Conservation (phyloP, 2,888 invertebrate species). For the Cynaeus angustus region DNA sequence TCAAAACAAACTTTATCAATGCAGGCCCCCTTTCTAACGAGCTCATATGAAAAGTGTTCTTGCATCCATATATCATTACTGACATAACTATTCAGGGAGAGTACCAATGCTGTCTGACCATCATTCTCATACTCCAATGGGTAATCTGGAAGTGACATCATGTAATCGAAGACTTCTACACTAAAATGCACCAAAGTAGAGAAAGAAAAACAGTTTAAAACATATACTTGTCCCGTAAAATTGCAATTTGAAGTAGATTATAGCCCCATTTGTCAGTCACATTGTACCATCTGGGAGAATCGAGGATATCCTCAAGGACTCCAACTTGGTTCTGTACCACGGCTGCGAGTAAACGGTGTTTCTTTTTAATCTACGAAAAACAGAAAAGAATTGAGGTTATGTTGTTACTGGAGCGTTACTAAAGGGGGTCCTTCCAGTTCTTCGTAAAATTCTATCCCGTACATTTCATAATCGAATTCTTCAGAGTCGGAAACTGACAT, state of each 20-base stretch:
- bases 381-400: not conserved
- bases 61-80: not conserved
- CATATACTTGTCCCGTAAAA: conserved; percentile 13
- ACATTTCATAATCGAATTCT: not conserved
- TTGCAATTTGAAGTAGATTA: conserved; percentile 22
- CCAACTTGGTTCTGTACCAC: conserved; percentile 17
- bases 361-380: conserved; percentile 9
- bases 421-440: not conserved
- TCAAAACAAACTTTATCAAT: not conserved
- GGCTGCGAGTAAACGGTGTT: conserved; percentile 2
- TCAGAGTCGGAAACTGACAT: too few relatives aligned
- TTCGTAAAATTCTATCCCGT: not conserved
- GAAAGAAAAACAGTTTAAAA: not conserved
- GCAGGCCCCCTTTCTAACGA: not conserved
- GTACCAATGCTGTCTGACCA: not conserved
- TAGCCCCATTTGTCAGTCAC: conserved; percentile 5
- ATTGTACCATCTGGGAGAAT: conserved; percentile 19
- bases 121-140: conserved; percentile 2
- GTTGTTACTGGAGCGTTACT: not conserved
- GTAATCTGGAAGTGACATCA: conserved; percentile 12
- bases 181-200: conserved; percentile 16
- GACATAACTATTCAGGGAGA: not conserved
- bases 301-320: conserved; percentile 5
- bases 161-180: conserved; percentile 22
- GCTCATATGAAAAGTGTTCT: not conserved